Evolutionary conservation across 2,113 vertebrate genomes (phyloP).

Genomic region (Dermatemys mawii): DNA sequence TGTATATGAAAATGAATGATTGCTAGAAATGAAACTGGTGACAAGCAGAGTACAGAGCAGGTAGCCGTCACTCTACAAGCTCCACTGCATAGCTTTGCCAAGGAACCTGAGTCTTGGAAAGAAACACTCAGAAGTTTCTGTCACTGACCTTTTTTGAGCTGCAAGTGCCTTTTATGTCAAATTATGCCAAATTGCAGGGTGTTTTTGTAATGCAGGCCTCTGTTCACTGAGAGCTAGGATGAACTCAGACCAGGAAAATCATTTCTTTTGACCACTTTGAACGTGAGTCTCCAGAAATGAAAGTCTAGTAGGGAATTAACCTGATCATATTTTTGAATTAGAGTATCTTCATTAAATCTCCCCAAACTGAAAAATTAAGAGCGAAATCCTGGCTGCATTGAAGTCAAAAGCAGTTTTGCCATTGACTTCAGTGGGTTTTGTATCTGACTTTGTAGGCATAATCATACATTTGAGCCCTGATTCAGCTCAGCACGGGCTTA

Average conservation of each 20-base stretch:
- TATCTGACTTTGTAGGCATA: neutral
- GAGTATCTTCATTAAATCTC: neutral
- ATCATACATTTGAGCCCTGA: neutral
- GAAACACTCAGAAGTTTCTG: neutral
- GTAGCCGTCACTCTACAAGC: neutral
- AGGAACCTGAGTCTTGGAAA: neutral
- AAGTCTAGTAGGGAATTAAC: neutral
- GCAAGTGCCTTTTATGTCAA: neutral
- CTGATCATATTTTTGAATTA: neutral
- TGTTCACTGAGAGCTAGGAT: neutral
- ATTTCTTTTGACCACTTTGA: neutral
- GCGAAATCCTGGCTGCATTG: neutral
- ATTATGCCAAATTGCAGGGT: accelerated
- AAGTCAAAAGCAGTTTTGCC: neutral
- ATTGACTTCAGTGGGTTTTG: neutral
- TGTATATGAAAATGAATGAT: neutral
- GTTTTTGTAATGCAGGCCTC: neutral
- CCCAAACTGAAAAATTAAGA: neutral
- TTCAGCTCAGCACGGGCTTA: neutral
- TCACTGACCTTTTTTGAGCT: neutral
- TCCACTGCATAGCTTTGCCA: neutral
- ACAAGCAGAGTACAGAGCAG: neutral
- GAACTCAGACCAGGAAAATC: neutral
- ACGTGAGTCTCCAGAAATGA: neutral
- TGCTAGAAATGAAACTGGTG: neutral